Conservation (phyloP, 2,797 vertebrate genomes). For the Tokudaia tokunoshimensis region DNA sequence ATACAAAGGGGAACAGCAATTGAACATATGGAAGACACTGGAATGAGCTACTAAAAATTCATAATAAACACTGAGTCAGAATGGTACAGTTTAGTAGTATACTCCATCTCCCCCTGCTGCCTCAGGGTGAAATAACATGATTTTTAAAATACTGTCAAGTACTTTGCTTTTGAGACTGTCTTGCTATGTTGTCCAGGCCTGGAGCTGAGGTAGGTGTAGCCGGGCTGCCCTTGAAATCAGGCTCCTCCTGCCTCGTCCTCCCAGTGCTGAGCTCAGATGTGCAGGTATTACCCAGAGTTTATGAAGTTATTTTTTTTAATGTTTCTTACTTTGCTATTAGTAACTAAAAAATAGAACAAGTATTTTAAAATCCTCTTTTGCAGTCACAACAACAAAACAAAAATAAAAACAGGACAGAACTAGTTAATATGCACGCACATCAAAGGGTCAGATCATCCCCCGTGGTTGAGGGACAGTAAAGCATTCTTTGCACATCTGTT, state of each 20-base stretch:
- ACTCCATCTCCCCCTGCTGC: constrained; percentile 70
- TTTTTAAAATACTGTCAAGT: not conserved
- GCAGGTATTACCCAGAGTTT: not conserved
- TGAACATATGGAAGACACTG: not conserved
- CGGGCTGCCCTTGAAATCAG: not conserved
- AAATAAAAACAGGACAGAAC: constrained; percentile 25
- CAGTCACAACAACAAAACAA: constrained; percentile 49
- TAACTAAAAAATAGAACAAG: constrained; percentile 26
- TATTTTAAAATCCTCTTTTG: constrained; percentile 40
- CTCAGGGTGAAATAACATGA: constrained; percentile 62
- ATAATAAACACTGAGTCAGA: constrained; percentile 6
- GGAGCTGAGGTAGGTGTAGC: not conserved
- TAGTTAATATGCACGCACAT: not conserved
- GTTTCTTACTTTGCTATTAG: constrained; percentile 42
- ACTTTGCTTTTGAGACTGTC: not conserved
- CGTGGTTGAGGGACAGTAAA: not conserved
- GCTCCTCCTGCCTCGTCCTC: not conserved
- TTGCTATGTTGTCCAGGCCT: not conserved
- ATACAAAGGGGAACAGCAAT: not conserved
- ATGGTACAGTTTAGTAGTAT: not conserved
- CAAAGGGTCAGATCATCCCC: not conserved
- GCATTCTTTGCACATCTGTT: constrained; percentile 16
- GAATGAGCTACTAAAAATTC: constrained; percentile 20
- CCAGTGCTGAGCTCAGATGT: not conserved
- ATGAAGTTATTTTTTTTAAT: constrained; percentile 43